Evolutionary conservation across 2,888 invertebrate genomes (phyloP).

Genomic region (Aphidoletes aphidimyza): DNA sequence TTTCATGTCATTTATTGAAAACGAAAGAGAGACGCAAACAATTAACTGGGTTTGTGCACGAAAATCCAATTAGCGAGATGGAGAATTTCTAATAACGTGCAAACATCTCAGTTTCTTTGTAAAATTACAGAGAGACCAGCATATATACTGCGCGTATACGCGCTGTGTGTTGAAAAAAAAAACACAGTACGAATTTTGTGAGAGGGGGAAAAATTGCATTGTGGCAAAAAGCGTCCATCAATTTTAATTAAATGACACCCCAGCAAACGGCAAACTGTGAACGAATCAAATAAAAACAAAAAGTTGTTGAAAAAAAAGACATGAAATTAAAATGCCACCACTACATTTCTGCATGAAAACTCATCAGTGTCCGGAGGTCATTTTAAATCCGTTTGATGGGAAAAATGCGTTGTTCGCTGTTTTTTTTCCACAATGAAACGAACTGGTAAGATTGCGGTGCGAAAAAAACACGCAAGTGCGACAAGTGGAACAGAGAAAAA

Average conservation of each 20-base stretch:
- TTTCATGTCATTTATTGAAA: background rate
- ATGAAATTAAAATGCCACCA: slow-evolving; percentile 9
- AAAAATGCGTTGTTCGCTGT: background rate
- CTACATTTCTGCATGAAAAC: slow-evolving; percentile 12
- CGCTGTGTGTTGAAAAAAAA: too few relatives aligned
- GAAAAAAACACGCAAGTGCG: background rate
- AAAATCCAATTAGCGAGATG: slow-evolving; percentile 19
- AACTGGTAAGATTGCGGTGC: background rate
- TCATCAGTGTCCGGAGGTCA: slow-evolving; percentile 30
- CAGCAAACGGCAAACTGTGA: background rate
- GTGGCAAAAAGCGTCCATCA: slow-evolving; percentile 30
- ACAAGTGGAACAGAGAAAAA: background rate
- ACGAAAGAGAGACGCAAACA: background rate
- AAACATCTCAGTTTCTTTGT: slow-evolving; percentile 33
- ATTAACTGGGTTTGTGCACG: slow-evolving; percentile 29
- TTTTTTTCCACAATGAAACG: background rate
- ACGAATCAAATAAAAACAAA: too few relatives aligned
- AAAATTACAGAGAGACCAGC: background rate
- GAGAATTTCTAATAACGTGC: slow-evolving; percentile 10
- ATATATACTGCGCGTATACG: too few relatives aligned
- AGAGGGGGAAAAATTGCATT: background rate
- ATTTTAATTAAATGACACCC: slow-evolving; percentile 51
- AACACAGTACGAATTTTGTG: too few relatives aligned
- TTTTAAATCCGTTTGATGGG: slow-evolving; percentile 14
- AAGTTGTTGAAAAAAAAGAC: too few relatives aligned